Conservation (phyloP, 2,113 vertebrate species). For the Hucho hucho region DNA sequence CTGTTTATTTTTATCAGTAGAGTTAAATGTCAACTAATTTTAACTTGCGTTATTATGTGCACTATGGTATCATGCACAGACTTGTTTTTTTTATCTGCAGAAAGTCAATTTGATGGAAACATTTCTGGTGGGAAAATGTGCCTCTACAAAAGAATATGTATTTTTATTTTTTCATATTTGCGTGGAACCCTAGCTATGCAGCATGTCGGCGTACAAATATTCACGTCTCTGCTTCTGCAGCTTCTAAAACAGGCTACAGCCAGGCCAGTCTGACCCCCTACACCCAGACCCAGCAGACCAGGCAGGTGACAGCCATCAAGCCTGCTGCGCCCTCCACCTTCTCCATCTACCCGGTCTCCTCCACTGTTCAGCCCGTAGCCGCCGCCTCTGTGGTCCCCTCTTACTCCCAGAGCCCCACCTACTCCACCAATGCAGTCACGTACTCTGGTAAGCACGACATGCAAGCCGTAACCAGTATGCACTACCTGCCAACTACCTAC, state of each 20-base stretch:
- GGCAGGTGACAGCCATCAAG: constrained; percentile 98
- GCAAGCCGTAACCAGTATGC: not conserved
- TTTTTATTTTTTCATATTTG: too few species aligned
- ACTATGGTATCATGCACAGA: too few species aligned
- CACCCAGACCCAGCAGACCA: constrained; percentile 92
- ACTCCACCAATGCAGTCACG: constrained; percentile 96
- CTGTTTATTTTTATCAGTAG: too few species aligned
- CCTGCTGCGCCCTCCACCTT: constrained; percentile 94
- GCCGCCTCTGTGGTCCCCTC: constrained; percentile 92
- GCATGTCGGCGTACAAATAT: not conserved
- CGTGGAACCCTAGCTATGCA: not conserved
- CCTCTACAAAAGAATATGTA: too few species aligned
- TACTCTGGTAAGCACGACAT: constrained; percentile 76
- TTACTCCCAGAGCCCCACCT: constrained; percentile 95
- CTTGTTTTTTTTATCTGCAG: too few species aligned
- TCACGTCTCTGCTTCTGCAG: constrained; percentile 57
- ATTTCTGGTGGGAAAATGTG: too few species aligned
- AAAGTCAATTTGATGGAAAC: too few species aligned
- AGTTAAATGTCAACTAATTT: too few species aligned
- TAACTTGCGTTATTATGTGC: too few species aligned
- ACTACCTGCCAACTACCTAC: not conserved
- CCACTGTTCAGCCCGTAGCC: constrained; percentile 91
- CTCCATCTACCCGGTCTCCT: constrained; percentile 96
- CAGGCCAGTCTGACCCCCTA: constrained; percentile 89
- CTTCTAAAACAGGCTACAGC: constrained; percentile 91